Conservation (phyloP, 2,113 vertebrate species). For the Muntiacus muntjak region DNA sequence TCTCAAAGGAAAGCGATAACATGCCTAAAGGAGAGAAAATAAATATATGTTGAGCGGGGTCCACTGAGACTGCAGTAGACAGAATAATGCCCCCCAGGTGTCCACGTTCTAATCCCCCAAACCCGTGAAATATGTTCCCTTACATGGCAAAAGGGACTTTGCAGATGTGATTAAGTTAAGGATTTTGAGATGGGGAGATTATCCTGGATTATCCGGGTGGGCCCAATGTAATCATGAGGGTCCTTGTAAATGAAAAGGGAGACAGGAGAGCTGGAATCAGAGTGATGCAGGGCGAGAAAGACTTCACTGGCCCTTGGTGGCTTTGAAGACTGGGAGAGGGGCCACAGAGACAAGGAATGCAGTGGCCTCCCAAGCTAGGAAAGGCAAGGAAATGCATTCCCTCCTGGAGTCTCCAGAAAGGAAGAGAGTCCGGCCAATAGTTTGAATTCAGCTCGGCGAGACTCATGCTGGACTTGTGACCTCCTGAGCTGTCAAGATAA, state of each 20-base stretch:
- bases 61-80: not conserved
- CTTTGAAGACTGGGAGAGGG: not conserved
- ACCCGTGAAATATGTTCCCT: not conserved
- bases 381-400: not conserved
- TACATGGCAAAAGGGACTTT: not conserved
- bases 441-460: not conserved
- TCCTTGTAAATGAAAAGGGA: not conserved
- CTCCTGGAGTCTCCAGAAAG: not conserved
- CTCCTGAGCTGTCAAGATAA: not conserved
- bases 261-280: not conserved
- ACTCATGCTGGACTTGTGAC: not conserved
- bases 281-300: fast-evolving
- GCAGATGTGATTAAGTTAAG: not conserved
- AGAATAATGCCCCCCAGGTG: not conserved
- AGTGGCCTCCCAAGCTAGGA: not conserved
- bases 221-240: not conserved
- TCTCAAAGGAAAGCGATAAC: not conserved
- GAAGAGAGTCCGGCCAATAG: not conserved
- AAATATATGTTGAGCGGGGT: not conserved
- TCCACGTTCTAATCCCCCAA: not conserved
- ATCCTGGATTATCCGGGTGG: not conserved
- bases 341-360: fast-evolving
- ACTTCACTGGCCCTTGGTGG: not conserved
- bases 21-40: not conserved
- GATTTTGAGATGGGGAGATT: not conserved